Percentiles rank a stretch among this genome's conserved stretches.
These are phyloP conservation scores for Streptopelia turtur DNA, from an alignment of 2,797 vertebrate species.

Conservation along the genomic window DNA sequence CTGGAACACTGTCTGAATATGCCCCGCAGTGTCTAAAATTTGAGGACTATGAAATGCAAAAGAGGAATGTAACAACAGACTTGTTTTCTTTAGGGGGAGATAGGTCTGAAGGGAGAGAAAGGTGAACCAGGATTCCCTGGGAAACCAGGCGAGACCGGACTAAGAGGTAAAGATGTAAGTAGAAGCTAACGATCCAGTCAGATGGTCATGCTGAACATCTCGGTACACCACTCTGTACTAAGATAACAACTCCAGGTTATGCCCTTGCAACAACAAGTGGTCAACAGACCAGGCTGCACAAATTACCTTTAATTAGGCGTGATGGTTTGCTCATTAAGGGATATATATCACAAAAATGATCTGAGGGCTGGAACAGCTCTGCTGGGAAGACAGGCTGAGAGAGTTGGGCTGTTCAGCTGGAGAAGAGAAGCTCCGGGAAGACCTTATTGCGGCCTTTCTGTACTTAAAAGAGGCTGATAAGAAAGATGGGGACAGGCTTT, in stretches of 20 bases:
- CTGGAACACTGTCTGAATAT: background rate
- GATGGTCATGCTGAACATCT: background rate
- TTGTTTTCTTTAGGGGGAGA: slow-evolving; percentile 80
- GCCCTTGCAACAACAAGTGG: background rate
- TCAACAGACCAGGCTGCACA: background rate
- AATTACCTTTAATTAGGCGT: background rate
- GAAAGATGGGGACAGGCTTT: too few relatives aligned
- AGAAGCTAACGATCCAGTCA: slow-evolving; percentile 59
- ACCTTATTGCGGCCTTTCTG: too few relatives aligned
- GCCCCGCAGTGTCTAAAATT: accelerated
- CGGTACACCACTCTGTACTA: background rate
- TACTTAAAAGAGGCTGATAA: too few relatives aligned
- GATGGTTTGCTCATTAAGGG: too few relatives aligned
- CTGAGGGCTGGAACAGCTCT: too few relatives aligned
- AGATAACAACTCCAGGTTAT: background rate
- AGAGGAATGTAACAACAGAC: background rate
- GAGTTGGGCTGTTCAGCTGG: too few relatives aligned
- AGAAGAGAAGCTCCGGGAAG: too few relatives aligned
- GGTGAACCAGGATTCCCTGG: slow-evolving; percentile 80
- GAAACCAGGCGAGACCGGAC: slow-evolving; percentile 83
- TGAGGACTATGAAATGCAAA: background rate
- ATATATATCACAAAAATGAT: too few relatives aligned
- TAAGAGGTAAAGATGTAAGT: slow-evolving; percentile 98
- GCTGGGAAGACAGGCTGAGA: too few relatives aligned
- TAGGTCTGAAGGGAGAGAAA: slow-evolving; percentile 82